Percentiles rank a stretch among this genome's conserved stretches.
Evolutionary conservation across 2,888 invertebrate species (phyloP).

Genomic region (Automeris io): DNA sequence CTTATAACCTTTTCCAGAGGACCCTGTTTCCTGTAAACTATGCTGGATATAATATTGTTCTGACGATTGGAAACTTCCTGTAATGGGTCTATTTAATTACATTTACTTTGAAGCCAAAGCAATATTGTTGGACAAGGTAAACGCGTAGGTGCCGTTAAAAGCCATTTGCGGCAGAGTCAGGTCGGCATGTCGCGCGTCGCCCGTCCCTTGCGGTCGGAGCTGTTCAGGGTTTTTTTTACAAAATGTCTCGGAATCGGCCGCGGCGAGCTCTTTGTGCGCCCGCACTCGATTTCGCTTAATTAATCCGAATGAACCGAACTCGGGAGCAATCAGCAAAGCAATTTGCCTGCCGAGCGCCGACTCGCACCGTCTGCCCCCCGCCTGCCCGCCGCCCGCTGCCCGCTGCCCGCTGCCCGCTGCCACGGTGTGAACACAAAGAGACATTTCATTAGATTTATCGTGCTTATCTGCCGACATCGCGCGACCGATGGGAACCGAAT

Average conservation of each 20-base stretch:
- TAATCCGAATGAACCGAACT: constrained; percentile 46
- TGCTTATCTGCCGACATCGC: constrained; percentile 60
- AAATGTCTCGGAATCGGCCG: constrained; percentile 16
- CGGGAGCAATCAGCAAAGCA: constrained; percentile 56
- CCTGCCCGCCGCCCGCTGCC: constrained; percentile 16
- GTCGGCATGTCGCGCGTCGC: no score
- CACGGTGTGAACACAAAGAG: constrained; percentile 30
- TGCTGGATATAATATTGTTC: no score
- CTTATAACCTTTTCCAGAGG: no score
- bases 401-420: constrained; percentile 15
- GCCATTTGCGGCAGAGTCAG: no score
- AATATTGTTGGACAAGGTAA: no score
- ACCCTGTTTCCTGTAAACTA: no score
- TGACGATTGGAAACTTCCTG: no score
- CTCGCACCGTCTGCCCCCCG: constrained; percentile 3
- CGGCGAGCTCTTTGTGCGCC: constrained; percentile 35
- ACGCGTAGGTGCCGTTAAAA: no score
- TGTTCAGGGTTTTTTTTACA: constrained; percentile 1
- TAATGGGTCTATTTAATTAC: no score
- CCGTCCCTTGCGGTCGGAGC: neutral
- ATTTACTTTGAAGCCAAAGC: no score
- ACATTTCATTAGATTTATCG: constrained; percentile 73
- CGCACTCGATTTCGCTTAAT: constrained; percentile 48
- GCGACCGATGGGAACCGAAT: constrained; percentile 58
- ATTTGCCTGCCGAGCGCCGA: constrained; percentile 41